A percentile compares a stretch with the other conserved stretches of the same genome.
Conservation (phyloP, 2,888 invertebrate species). For the Drosophila longiperda region DNA sequence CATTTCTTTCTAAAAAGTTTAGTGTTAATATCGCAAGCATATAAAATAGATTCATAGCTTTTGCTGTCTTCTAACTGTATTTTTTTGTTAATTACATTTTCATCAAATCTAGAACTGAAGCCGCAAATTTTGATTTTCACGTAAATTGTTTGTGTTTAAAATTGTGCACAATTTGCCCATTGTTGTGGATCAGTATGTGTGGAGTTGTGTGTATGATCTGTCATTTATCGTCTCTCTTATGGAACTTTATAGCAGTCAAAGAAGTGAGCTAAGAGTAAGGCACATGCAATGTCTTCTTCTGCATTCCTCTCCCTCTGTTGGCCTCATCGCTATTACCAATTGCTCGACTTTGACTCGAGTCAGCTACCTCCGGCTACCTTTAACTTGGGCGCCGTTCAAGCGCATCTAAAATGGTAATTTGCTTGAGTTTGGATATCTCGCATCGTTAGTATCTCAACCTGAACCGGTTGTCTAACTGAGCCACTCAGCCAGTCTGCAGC, state of each 20-base stretch:
- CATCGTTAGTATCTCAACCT: conserved; percentile 47
- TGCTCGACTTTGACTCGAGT: conserved; percentile 23
- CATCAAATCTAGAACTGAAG: neutral
- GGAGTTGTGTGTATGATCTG: conserved; percentile 30
- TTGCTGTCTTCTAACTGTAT: neutral
- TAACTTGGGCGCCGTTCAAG: conserved; percentile 64
- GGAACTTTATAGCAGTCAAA: neutral
- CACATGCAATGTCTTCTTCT: conserved; percentile 14
- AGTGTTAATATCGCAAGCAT: neutral
- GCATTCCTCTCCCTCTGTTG: conserved; percentile 11
- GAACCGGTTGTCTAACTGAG: conserved; percentile 51
- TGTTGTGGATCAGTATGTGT: conserved; percentile 14
- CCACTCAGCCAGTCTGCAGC: conserved; percentile 33
- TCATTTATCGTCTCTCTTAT: conserved; percentile 47
- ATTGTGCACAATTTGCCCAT: neutral
- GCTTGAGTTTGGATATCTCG: conserved; percentile 46
- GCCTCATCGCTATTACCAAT: conserved; percentile 22
- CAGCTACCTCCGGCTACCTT: conserved; percentile 45
- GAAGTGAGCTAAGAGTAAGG: conserved; percentile 23
- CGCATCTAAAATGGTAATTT: conserved; percentile 73
- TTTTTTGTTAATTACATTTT: neutral
- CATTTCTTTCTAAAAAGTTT: neutral
- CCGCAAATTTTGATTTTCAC: neutral
- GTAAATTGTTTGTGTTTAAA: neutral
- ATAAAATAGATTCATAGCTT: neutral